Conservation (phyloP, 2,113 vertebrate genomes). For the Myotis lucifugus region DNA sequence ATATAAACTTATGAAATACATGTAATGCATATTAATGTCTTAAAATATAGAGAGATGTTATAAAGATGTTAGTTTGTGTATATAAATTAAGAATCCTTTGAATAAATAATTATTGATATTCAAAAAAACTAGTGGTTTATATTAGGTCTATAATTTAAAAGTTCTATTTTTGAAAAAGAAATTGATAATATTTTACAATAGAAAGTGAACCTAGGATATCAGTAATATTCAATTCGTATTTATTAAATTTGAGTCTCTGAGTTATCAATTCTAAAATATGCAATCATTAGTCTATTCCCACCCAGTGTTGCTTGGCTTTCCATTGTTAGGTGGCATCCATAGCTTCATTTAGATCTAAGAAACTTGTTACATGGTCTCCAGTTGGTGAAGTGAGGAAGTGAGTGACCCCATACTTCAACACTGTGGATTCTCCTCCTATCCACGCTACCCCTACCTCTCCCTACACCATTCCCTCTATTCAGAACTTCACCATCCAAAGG, state of each 20-base stretch:
- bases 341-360: neutral
- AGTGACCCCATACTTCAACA: neutral
- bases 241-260: neutral
- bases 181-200: neutral
- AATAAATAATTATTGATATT: neutral
- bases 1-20: neutral
- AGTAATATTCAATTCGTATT: neutral
- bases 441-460: neutral
- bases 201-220: neutral
- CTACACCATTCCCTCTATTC: neutral
- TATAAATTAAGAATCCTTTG: neutral
- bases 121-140: too few species aligned
- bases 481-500: neutral
- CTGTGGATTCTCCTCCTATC: neutral
- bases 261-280: neutral
- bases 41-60: neutral
- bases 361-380: neutral
- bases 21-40: neutral
- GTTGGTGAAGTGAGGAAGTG: neutral
- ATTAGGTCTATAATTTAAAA: too few species aligned
- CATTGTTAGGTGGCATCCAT: neutral
- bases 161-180: conserved; percentile 35
- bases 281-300: neutral
- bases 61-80: neutral
- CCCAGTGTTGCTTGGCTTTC: neutral